These are phyloP conservation scores for Etheostoma nigrum DNA, from an alignment of 2,797 vertebrate genomes.

Conservation along the genomic window DNA sequence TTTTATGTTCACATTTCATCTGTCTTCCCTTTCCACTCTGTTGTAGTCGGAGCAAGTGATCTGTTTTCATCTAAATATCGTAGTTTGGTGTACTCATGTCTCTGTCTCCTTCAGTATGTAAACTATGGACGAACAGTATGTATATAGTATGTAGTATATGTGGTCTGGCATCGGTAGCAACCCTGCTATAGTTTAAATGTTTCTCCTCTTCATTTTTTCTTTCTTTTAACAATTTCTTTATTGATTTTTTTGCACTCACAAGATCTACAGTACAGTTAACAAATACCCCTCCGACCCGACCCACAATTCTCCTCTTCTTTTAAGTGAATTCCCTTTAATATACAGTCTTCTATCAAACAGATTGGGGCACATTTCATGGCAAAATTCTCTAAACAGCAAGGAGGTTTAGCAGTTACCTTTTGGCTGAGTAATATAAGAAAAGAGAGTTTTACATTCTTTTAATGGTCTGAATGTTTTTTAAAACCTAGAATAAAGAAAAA, in stretches of 20 bases:
- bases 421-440: background rate
- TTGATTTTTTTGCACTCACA: no score
- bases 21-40: conserved; percentile 51
- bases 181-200: background rate
- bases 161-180: conserved; percentile 7
- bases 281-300: no score
- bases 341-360: background rate
- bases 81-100: conserved; percentile 34
- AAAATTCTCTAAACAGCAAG: background rate
- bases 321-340: background rate
- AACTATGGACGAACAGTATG: conserved; percentile 15
- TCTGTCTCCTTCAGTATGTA: conserved; percentile 11
- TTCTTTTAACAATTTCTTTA: no score
- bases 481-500: background rate
- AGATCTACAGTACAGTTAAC: no score
- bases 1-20: conserved; percentile 68
- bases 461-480: background rate
- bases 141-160: no score
- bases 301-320: no score
- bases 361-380: conserved; percentile 2
- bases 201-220: background rate
- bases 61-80: conserved; percentile 39
- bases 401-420: background rate
- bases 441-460: background rate
- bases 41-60: conserved; percentile 51